Conservation (phyloP, 53 echinoderm and acorn worm species). For the Holothuria scabra region DNA sequence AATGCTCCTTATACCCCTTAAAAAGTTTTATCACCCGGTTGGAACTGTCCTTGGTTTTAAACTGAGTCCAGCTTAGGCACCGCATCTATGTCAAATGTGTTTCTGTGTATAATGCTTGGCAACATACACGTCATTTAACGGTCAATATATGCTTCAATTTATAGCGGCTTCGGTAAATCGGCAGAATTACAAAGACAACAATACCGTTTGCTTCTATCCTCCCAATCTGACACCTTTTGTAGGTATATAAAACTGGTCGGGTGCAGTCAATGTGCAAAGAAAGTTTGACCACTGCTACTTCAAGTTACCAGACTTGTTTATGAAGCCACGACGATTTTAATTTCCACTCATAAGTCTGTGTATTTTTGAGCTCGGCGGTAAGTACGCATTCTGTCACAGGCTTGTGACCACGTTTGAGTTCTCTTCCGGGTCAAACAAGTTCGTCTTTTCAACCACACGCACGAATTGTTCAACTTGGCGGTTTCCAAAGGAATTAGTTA, state of each 20-base stretch:
- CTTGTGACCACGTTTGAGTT: background rate
- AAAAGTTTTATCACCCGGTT: slow-evolving; percentile 12
- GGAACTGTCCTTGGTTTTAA: slow-evolving; percentile 8
- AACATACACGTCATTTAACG: slow-evolving; percentile 43
- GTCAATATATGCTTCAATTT: slow-evolving; percentile 46
- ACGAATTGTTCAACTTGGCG: background rate
- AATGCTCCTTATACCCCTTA: slow-evolving; percentile 17
- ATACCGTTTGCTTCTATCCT: background rate
- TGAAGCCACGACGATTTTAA: slow-evolving; percentile 12
- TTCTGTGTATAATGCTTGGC: slow-evolving; percentile 2
- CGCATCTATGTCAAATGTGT: slow-evolving; percentile 7
- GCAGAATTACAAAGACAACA: slow-evolving; percentile 34
- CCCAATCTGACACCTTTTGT: background rate
- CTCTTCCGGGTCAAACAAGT: slow-evolving; percentile 49
- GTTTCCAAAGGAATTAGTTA: no score
- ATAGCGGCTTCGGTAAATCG: slow-evolving; percentile 47
- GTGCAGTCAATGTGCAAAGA: slow-evolving; percentile 14
- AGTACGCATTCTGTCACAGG: slow-evolving; percentile 5
- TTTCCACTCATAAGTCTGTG: slow-evolving; percentile 40
- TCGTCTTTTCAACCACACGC: slow-evolving; percentile 11
- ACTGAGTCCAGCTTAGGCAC: slow-evolving; percentile 19
- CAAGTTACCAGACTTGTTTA: slow-evolving; percentile 33
- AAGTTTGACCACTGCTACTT: slow-evolving; percentile 38
- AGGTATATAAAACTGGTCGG: slow-evolving; percentile 30
- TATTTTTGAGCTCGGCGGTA: slow-evolving; percentile 21